Evolutionary conservation across 2,113 vertebrate species (phyloP).

Genomic region (Neolamprologus falcicula): DNA sequence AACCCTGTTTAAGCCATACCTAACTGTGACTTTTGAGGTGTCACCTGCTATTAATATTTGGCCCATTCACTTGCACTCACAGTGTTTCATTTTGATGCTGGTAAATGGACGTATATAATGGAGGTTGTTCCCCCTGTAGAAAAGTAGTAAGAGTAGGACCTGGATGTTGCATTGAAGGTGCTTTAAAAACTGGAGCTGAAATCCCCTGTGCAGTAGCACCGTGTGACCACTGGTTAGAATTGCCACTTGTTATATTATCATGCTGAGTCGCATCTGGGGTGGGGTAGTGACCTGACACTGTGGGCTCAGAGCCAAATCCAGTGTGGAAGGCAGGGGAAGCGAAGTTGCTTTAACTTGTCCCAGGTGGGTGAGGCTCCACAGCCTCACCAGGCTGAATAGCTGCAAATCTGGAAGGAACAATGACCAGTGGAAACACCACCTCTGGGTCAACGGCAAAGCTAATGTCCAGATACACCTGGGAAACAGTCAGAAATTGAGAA

Average conservation of each 20-base stretch:
- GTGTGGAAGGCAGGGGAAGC: not conserved
- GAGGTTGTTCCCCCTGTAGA: not conserved
- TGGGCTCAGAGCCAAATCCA: not conserved
- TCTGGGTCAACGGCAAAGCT: conserved; percentile 35
- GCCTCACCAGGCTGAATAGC: not conserved
- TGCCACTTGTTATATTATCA: not conserved
- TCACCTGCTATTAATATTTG: not conserved
- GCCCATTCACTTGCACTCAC: not conserved
- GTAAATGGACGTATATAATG: not conserved
- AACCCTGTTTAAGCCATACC: not conserved
- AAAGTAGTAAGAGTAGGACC: not conserved
- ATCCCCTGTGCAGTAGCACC: not conserved
- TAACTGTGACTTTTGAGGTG: not conserved
- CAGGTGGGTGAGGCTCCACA: accelerated
- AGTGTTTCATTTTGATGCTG: not conserved
- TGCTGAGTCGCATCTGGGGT: not conserved
- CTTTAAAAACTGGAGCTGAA: not conserved
- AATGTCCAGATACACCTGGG: conserved; percentile 41
- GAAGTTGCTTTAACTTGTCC: not conserved
- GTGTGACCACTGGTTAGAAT: not conserved
- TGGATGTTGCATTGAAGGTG: not conserved
- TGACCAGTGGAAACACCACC: not conserved
- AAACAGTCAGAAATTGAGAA: not conserved
- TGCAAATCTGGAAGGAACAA: not conserved
- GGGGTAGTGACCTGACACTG: not conserved